Percentiles rank a stretch among this genome's conserved stretches.
Evolutionary conservation across 1,140 invertebrate species (phyloP).

Genomic region (Aphelinus atriplicis): DNA sequence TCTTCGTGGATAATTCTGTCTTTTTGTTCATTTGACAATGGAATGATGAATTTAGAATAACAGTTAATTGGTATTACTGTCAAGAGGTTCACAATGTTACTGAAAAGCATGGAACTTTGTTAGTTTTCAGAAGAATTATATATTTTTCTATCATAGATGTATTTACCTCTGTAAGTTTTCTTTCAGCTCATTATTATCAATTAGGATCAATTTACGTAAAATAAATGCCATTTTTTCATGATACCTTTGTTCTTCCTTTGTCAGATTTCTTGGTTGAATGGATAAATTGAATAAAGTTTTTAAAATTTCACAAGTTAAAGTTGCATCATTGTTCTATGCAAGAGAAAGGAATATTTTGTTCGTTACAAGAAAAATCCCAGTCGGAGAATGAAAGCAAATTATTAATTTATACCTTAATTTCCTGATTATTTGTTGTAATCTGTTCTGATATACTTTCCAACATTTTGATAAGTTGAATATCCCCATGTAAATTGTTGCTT

Average conservation of each 20-base stretch:
- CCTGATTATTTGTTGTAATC: slow-evolving; percentile 49
- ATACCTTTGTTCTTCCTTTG: slow-evolving; percentile 78
- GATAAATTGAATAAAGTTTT: slow-evolving; percentile 90
- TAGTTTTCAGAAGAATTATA: slow-evolving; percentile 20
- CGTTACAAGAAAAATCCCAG: too few species aligned
- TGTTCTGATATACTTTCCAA: slow-evolving; percentile 76
- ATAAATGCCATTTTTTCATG: slow-evolving; percentile 78
- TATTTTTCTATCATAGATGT: slow-evolving; percentile 52
- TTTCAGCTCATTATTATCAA: slow-evolving; percentile 72
- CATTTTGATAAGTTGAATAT: slow-evolving; percentile 82
- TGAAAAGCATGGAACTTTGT: slow-evolving; percentile 45
- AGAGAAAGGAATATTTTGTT: slow-evolving; percentile 35
- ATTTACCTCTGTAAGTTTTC: slow-evolving; percentile 77
- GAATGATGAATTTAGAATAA: slow-evolving; percentile 48
- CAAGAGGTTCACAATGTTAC: slow-evolving; percentile 57
- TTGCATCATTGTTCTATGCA: slow-evolving; percentile 73
- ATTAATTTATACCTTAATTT: slow-evolving; percentile 41
- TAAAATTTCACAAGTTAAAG: slow-evolving; percentile 83
- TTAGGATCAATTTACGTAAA: slow-evolving; percentile 77
- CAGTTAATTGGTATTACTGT: slow-evolving; percentile 53
- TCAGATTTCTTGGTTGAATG: slow-evolving; percentile 62
- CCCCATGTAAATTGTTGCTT: slow-evolving; percentile 81
- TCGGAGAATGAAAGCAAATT: too few species aligned
- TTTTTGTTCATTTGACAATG: slow-evolving; percentile 26
- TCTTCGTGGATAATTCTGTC: slow-evolving; percentile 46